Base-by-base conservation (phyloP, 2,888 invertebrate species). In the Agrotis puta region DNA sequence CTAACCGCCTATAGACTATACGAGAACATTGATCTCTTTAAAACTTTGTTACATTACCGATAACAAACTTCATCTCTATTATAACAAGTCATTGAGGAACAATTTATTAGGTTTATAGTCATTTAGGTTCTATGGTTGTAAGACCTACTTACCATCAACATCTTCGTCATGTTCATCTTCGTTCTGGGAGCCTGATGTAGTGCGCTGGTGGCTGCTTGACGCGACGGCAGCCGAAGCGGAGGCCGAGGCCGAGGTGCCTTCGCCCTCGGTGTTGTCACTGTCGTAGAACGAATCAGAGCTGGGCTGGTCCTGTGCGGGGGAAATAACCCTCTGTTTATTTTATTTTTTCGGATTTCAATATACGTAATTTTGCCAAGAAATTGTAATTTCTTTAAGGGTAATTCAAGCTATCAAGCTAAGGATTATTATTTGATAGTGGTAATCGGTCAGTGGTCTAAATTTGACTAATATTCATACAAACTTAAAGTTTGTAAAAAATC, bases 201-300 rank as follows among this genome's bases (percentile, higher is more conserved):
- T 97, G 56, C 96, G 94, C 82, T 93, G 94, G 75, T 95, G 96
- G 50, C 93, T 93, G 65, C 93, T 91, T 9, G 92, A 87, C 0
- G 85, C 90, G 74, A 88, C 92, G 82, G 77, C 90, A 77, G 90
- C 96, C 65, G 74, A 70, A 2, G 79, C 79, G 56, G 92, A 95
- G 3, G 74, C 96, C 67, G 74, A 74, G 3, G 74, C 74, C 57
- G 92, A 96, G 70, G 91, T 94, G 71, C 91, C 96, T 88, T 96
- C 97, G 0, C 97, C 97, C 68, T 98, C 98, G 2, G 98, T 98
- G 84, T 98, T 98, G 90, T 98, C 98, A 86, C 98, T 99, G 89
- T 99, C 99, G 92, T 98, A 98, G 93, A 98, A 98, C 22, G 98
- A 98, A 90, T 98, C 98, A 0, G 98, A 98, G 87, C 98, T 98